phyloP scores from a whole-genome alignment of 2,113 vertebrate genomes.

The Noctilio leporinus region DNA sequence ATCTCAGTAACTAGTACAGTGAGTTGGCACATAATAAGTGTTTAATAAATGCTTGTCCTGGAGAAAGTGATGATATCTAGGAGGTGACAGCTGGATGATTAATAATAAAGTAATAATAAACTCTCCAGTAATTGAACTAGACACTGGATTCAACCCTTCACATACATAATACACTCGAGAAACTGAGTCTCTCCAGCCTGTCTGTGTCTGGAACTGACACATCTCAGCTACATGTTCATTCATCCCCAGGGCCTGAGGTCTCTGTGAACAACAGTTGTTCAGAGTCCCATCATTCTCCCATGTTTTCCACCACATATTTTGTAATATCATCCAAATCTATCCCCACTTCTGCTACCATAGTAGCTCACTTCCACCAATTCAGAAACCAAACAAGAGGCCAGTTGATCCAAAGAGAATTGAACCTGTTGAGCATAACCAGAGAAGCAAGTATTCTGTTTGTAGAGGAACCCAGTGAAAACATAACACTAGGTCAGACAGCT shows the following conservation, averaged over 20 bases:
- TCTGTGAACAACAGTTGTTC: not conserved
- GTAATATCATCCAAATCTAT: not conserved
- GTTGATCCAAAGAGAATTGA: not conserved
- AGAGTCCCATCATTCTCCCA: not conserved
- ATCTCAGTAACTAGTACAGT: not conserved
- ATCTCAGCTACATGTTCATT: not conserved
- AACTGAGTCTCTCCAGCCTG: not conserved
- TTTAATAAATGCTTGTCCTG: not conserved
- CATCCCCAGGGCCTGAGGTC: not conserved
- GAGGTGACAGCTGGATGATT: not conserved
- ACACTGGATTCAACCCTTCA: not conserved
- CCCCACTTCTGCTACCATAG: not conserved
- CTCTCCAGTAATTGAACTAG: not conserved
- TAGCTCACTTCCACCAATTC: not conserved
- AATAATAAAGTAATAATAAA: not conserved
- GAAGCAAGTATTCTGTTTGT: conserved; percentile 38
- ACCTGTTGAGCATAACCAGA: conserved; percentile 7
- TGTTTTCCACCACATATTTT: not conserved
- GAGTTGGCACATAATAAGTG: not conserved
- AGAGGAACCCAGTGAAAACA: not conserved
- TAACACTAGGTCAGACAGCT: not conserved
- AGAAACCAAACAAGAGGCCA: conserved; percentile 18
- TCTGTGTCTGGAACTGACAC: not conserved
- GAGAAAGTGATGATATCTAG: not conserved
- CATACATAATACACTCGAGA: not conserved